These are phyloP conservation scores for Silurus lanzhouensis DNA, from an alignment of 2,797 vertebrate genomes.

Conservation along the genomic window DNA sequence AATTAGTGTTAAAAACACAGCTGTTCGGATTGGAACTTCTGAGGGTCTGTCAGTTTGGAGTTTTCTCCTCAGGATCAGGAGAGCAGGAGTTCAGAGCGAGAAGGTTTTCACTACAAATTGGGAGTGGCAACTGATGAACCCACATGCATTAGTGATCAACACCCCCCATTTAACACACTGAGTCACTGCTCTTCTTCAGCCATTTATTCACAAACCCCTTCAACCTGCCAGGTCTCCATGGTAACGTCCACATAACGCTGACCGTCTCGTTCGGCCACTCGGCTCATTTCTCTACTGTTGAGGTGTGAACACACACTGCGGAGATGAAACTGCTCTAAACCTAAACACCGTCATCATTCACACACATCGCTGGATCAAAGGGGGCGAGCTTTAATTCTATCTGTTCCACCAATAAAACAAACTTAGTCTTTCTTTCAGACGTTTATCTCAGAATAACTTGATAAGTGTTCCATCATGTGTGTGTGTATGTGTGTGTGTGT, in stretches of 20 bases:
- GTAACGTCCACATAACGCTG: neutral
- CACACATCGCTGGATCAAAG: neutral
- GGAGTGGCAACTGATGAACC: neutral
- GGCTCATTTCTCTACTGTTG: neutral
- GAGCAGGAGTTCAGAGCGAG: neutral
- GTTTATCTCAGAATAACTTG: no score
- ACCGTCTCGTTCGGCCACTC: neutral
- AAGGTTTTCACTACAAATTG: no score
- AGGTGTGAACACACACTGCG: neutral
- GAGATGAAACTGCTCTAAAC: neutral
- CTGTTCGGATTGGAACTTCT: neutral
- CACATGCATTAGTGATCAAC: neutral
- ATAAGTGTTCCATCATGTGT: no score
- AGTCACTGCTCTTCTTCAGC: slow-evolving; percentile 9
- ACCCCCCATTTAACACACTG: neutral
- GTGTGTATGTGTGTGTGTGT: neutral
- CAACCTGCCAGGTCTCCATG: neutral
- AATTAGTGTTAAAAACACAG: neutral
- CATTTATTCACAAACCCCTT: neutral
- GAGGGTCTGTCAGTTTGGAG: no score
- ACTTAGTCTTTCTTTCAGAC: neutral
- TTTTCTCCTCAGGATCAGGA: neutral
- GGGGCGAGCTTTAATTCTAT: neutral
- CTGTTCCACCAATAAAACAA: neutral
- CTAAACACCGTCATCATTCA: neutral